These are phyloP conservation scores for Mastacembelus armatus DNA, from an alignment of 2,797 vertebrate genomes.

Conservation along the genomic window DNA sequence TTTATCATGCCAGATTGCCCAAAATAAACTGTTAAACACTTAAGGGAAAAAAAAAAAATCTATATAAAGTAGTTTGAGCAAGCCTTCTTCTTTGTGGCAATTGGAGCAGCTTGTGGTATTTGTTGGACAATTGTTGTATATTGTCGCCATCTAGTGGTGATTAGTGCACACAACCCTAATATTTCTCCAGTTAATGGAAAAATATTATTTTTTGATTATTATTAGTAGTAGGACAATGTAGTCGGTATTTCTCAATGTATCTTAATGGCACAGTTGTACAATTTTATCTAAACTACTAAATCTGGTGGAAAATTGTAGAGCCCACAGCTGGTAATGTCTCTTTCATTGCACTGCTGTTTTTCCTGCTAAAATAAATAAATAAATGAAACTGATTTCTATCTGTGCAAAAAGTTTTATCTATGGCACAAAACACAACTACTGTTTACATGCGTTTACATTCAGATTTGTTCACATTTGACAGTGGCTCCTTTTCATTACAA, in stretches of 20 bases:
- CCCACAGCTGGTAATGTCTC: too few species aligned
- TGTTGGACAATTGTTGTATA: not conserved
- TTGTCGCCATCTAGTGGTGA: conserved; percentile 64
- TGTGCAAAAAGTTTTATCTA: conserved; percentile 45
- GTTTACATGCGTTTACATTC: conserved; percentile 46
- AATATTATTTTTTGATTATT: too few species aligned
- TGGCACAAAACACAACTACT: conserved; percentile 54
- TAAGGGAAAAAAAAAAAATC: too few species aligned
- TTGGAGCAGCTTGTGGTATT: fast-evolving
- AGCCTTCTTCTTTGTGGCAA: not conserved
- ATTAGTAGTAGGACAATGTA: too few species aligned
- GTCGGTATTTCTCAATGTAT: too few species aligned
- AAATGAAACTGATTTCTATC: not conserved
- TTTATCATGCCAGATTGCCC: not conserved
- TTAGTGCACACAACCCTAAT: not conserved
- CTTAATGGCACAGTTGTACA: too few species aligned
- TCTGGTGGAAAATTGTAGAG: too few species aligned
- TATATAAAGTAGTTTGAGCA: too few species aligned
- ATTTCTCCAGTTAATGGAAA: too few species aligned
- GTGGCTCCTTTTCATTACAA: conserved; percentile 4
- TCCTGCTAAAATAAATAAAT: not conserved
- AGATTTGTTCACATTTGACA: conserved; percentile 46
- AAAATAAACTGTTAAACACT: not conserved
- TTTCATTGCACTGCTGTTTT: too few species aligned
- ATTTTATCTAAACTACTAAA: too few species aligned